phyloP scores from a whole-genome alignment of 92 coral and sea anemone species.

The Micromussa lordhowensis region DNA sequence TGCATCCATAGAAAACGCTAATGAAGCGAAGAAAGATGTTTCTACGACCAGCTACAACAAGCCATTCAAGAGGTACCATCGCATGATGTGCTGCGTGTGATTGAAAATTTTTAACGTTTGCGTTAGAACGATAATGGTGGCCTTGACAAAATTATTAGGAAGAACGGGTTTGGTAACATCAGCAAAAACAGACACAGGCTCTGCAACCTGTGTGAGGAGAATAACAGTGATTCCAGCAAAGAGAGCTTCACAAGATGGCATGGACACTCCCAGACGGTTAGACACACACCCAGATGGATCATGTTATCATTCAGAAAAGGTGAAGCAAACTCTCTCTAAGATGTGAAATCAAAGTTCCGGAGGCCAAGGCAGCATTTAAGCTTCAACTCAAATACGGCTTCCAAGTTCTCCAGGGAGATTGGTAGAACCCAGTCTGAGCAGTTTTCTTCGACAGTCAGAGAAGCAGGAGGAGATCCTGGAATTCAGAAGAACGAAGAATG shows the following conservation, averaged over 20 bases:
- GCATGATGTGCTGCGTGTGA: background rate
- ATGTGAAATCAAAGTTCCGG: background rate
- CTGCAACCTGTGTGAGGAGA: background rate
- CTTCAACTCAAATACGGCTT: background rate
- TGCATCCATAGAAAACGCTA: too few relatives aligned
- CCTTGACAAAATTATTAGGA: background rate
- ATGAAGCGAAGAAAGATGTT: background rate
- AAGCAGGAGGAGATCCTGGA: slow-evolving; percentile 12
- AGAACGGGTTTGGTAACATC: background rate
- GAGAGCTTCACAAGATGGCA: too few relatives aligned
- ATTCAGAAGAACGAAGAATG: slow-evolving; percentile 12
- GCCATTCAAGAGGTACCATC: background rate
- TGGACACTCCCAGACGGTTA: too few relatives aligned
- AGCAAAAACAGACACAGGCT: background rate
- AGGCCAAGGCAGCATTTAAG: background rate
- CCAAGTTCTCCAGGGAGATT: background rate
- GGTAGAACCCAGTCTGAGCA: background rate
- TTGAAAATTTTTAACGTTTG: background rate
- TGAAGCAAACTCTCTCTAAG: background rate
- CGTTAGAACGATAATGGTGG: background rate
- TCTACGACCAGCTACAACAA: background rate
- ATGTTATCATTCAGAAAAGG: background rate
- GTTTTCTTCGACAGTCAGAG: background rate
- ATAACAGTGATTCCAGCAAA: too few relatives aligned
- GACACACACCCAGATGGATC: background rate